These are phyloP conservation scores for Sanderia malayensis DNA, from an alignment of 30 jellyfish, hydroid and myxozoan genomes.

Conservation along the genomic window DNA sequence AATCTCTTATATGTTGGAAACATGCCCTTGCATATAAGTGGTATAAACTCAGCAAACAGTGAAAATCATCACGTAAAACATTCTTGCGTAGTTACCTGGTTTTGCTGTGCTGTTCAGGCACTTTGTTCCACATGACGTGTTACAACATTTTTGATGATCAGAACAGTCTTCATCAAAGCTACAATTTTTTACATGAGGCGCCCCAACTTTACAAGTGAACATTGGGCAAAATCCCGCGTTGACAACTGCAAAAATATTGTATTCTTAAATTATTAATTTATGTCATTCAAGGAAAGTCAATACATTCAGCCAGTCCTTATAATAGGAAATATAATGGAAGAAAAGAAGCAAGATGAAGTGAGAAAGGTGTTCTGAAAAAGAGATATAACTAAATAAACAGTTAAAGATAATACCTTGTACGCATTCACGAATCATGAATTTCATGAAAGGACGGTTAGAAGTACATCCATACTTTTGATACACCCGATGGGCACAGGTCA, in stretches of 20 bases:
- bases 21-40: too few relatives aligned
- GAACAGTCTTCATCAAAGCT: slow-evolving; percentile 39
- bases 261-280: too few relatives aligned
- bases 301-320: too few relatives aligned
- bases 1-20: too few relatives aligned
- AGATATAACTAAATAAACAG: too few relatives aligned
- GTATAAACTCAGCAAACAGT: too few relatives aligned
- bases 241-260: slow-evolving; percentile 16
- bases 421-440: slow-evolving; percentile 78
- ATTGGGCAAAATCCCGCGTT: slow-evolving; percentile 60
- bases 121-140: slow-evolving; percentile 53
- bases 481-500: slow-evolving; percentile 87
- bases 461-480: slow-evolving; percentile 57
- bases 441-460: slow-evolving; percentile 45
- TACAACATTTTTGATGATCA: slow-evolving; percentile 47
- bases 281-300: too few relatives aligned
- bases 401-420: slow-evolving; percentile 85
- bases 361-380: too few relatives aligned
- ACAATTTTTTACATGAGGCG: slow-evolving; percentile 7
- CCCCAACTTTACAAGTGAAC: background rate
- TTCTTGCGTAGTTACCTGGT: slow-evolving; percentile 51
- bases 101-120: slow-evolving; percentile 18
- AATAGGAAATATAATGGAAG: too few relatives aligned
- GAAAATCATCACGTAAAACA: too few relatives aligned
- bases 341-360: too few relatives aligned